A percentile compares a stretch with the other conserved stretches of the same genome.
These are phyloP conservation scores for Notamacropus eugenii DNA, from an alignment of 2,797 vertebrate species.

Conservation along the genomic window DNA sequence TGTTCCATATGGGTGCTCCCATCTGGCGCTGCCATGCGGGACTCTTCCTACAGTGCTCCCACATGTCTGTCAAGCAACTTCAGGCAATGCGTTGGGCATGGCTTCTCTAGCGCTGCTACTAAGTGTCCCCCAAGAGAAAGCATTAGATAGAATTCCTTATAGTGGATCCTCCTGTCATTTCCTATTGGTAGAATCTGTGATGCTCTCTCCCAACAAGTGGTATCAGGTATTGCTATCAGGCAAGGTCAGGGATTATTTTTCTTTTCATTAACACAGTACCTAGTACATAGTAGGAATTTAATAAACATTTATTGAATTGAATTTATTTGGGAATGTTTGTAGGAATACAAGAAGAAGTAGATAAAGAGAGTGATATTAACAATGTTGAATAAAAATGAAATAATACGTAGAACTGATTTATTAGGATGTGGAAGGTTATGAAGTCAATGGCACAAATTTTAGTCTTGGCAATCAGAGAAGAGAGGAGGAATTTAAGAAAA, in stretches of 20 bases:
- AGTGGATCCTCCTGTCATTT: background rate
- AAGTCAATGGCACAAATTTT: background rate
- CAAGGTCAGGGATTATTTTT: background rate
- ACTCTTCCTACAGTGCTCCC: background rate
- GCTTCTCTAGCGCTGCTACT: background rate
- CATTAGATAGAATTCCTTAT: background rate
- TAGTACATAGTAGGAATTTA: background rate
- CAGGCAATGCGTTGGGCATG: background rate
- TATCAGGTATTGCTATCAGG: background rate
- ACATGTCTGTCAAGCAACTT: background rate
- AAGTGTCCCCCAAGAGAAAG: background rate
- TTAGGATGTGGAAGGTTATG: background rate
- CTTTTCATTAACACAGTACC: too few species aligned
- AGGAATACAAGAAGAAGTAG: background rate
- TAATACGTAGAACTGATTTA: background rate
- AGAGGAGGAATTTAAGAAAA: background rate
- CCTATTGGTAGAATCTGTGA: background rate
- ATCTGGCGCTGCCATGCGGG: background rate
- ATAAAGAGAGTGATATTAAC: background rate
- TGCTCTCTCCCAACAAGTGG: background rate
- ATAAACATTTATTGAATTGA: background rate
- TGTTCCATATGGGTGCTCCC: background rate
- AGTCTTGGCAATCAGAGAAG: background rate
- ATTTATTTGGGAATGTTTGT: background rate
- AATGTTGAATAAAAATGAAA: background rate